These are phyloP conservation scores for Heliornis fulica DNA, from an alignment of 2,113 vertebrate species.

Conservation along the genomic window DNA sequence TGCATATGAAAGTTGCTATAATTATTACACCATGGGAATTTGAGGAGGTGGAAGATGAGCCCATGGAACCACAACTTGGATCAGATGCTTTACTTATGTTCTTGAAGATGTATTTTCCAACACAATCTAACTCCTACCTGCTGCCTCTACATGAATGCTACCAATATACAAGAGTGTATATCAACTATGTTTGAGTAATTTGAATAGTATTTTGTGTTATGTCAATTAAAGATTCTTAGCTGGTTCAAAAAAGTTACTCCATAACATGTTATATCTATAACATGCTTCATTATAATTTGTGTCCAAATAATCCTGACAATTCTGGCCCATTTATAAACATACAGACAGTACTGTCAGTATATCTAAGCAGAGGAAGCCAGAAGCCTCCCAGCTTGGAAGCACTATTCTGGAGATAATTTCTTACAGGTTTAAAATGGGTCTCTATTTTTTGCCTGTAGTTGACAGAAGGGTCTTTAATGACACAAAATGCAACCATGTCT, in stretches of 20 bases:
- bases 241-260: not conserved
- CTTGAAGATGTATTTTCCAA: not conserved
- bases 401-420: not conserved
- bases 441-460: not conserved
- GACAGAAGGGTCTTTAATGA: not conserved
- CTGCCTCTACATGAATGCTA: not conserved
- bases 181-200: not conserved
- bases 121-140: not conserved
- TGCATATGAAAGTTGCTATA: not conserved
- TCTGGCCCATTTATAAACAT: not conserved
- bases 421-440: not conserved
- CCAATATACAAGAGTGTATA: not conserved
- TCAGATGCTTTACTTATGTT: not conserved
- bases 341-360: too few species aligned
- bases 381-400: not conserved
- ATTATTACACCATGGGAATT: not conserved
- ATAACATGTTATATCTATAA: not conserved
- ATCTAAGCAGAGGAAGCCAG: not conserved
- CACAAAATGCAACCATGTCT: not conserved
- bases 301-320: not conserved
- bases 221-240: not conserved
- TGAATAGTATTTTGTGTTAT: not conserved
- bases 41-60: not conserved
- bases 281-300: not conserved
- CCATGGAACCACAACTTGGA: not conserved